Base-by-base conservation (phyloP, 2,113 vertebrate genomes). In the Triplophysa siluroides region DNA sequence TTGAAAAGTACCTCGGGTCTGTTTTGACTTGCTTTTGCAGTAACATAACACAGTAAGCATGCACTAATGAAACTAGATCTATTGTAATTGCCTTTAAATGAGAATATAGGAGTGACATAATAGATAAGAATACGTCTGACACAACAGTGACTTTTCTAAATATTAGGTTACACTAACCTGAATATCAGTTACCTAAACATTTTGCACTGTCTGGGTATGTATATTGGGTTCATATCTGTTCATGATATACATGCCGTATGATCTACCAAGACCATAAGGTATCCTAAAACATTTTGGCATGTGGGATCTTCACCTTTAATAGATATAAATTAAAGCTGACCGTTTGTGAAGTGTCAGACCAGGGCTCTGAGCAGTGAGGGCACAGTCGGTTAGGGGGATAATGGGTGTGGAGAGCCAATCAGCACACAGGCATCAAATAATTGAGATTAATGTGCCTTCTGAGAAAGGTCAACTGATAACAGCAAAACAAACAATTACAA, bases 401-500 rank as follows among this genome's bases (percentile, higher is more conserved):
- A 66, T 65, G 58, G 50, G 38, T 61, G 23, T 76, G 23, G 11
- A 61, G 43, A 52, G 12, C 56, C 43, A 75, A 78, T 68, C 79
- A 74, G 52, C 50, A n/a, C 71, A 62, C 26, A 52, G 21, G 41
- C 74, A 61, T 70, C 19, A 61, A 21, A 29, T 54, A 73, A 81
- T 82, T 76, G 68, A 79, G 77, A 80, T 52, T 73, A 82, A 77
- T 82, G 21, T 33, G 47, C 45, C 21, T 75, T 12, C 19, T 10
- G 21, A 64, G 29, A 75, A 75, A 78, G 70, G 65, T 63, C 81
- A 62, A 38, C 70, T 45, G 45, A 80, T 56, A 78, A 78, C 69
- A 65, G 69, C 43, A 12, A 38, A 38, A 72, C 33, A 54, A 11
- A 38, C 50, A 65, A 60, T 58, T 58, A 60, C 54, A 58, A 41